These are phyloP conservation scores for Clupea harengus DNA, from an alignment of 2,113 vertebrate species.

Conservation along the genomic window DNA sequence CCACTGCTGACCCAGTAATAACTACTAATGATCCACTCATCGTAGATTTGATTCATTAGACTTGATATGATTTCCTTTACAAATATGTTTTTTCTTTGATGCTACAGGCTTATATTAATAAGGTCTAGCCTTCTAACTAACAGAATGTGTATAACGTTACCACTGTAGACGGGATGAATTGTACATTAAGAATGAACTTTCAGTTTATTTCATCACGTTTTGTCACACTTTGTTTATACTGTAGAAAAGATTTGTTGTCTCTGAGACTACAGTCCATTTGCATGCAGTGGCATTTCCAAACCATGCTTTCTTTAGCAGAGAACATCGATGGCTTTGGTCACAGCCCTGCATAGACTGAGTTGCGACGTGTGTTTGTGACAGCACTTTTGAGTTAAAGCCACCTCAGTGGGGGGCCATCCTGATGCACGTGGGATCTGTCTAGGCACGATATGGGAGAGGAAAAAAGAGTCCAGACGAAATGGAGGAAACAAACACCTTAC, in stretches of 20 bases:
- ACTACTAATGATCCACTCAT: no score
- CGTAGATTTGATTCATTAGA: no score
- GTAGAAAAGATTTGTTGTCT: not conserved
- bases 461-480: not conserved
- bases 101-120: no score
- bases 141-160: no score
- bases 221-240: not conserved
- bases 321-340: not conserved
- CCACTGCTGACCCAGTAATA: no score
- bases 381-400: not conserved
- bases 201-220: not conserved
- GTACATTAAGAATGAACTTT: not conserved
- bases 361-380: conserved; percentile 1
- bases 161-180: not conserved
- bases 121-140: no score
- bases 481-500: not conserved
- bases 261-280: not conserved
- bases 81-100: no score
- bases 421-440: conserved; percentile 2
- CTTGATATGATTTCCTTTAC: no score
- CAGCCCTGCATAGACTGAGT: not conserved
- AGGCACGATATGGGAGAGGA: not conserved
- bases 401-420: not conserved
- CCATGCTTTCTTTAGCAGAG: not conserved
- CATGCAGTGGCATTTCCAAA: not conserved